Evolutionary conservation across 2,113 vertebrate species (phyloP).

Genomic region (Ailurus styani): DNA sequence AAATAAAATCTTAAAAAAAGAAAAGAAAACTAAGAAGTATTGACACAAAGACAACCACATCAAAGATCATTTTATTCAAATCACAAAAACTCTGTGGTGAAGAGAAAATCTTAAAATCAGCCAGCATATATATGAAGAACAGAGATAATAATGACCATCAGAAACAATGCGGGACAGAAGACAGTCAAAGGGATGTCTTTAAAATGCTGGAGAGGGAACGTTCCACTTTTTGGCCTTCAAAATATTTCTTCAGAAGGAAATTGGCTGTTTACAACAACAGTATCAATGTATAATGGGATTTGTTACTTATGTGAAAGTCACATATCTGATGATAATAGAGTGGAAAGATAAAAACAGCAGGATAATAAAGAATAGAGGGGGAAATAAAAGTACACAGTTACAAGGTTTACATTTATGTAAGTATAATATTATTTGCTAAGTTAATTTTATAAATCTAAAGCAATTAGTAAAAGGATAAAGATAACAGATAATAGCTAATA

Average conservation of each 20-base stretch:
- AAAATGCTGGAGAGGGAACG: background rate
- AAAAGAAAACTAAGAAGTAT: too few species aligned
- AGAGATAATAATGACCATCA: background rate
- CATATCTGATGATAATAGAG: background rate
- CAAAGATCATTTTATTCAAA: background rate
- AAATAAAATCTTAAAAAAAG: too few species aligned
- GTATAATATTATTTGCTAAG: background rate
- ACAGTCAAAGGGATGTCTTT: background rate
- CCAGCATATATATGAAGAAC: background rate
- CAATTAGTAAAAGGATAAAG: background rate
- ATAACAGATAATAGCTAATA: background rate
- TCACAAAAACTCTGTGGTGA: background rate
- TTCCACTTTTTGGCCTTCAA: background rate
- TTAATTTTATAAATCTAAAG: background rate
- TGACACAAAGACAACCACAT: background rate
- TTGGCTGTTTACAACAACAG: background rate
- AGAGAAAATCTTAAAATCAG: conserved; percentile 5
- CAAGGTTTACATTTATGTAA: background rate
- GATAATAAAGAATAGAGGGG: background rate
- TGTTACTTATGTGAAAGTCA: background rate
- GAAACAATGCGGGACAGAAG: background rate
- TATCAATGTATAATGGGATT: background rate
- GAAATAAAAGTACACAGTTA: background rate
- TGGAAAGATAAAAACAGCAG: background rate
- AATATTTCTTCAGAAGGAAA: background rate